Percentiles rank a stretch among this genome's conserved stretches.
phyloP scores from a whole-genome alignment of 2,888 invertebrate species.

The Cephalotes varians region DNA sequence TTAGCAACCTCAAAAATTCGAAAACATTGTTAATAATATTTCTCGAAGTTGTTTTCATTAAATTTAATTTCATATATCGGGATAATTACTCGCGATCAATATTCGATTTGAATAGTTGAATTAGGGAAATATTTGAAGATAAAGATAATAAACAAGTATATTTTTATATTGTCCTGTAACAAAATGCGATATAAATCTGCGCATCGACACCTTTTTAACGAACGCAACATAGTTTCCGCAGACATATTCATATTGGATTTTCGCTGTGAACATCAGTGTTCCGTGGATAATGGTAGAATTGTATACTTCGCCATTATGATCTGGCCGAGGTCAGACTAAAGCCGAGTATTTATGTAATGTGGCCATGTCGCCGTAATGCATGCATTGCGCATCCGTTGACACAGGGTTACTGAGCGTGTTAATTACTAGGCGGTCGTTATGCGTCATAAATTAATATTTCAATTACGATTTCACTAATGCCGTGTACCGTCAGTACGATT shows the following conservation, averaged over 20 bases:
- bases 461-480: conserved; percentile 82
- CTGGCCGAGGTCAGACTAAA: conserved; percentile 76
- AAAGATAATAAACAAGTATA: conserved; percentile 22
- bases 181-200: conserved; percentile 39
- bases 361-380: conserved; percentile 79
- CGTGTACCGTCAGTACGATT: conserved; percentile 57
- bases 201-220: conserved; percentile 51
- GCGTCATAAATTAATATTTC: conserved; percentile 84
- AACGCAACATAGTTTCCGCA: background rate
- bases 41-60: background rate
- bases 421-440: conserved; percentile 81
- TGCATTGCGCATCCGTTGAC: conserved; percentile 81
- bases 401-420: conserved; percentile 81
- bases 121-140: background rate
- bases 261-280: conserved; percentile 73
- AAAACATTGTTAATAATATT: background rate
- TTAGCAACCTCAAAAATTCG: background rate
- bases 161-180: conserved; percentile 18
- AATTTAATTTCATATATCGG: conserved; percentile 18
- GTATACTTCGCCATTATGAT: conserved; percentile 81
- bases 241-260: conserved; percentile 71
- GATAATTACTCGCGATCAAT: background rate
- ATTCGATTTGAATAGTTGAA: background rate
- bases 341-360: conserved; percentile 83
- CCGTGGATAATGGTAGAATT: conserved; percentile 78